Base-by-base conservation (phyloP, 2,113 vertebrate species). In the Oncorhynchus tshawytscha region DNA sequence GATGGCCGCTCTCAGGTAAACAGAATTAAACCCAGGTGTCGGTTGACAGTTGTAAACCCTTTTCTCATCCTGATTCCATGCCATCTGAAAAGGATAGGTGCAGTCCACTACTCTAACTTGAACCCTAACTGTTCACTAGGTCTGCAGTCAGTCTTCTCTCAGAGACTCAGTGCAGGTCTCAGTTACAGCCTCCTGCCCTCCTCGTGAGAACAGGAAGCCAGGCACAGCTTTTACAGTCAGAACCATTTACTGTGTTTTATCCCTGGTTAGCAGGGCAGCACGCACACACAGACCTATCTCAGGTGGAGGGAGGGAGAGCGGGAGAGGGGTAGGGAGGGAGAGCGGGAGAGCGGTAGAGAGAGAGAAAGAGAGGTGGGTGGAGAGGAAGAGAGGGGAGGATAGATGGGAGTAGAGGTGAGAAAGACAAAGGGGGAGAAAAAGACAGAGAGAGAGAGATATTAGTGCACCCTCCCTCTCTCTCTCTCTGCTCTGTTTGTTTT, bases 231-330 rank as follows among this genome's bases (percentile, higher is more conserved):
- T 87, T 81, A 88, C 79, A 80, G 82, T 87, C 84, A 83, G 83
- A 88, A 86, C 73, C 78, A 85, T 89, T 88, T 90, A 85, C 78
- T 85, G 77, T 91, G 89, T 91, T 45, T 91, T 91, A 92, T 81
- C 67, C 78, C 81, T 84, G 80, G 72, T 89, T 85, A 83, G 82
- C 74, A 85, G 75, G 85, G 78, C 85, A 85, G 62, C 79, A 81
- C 70, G 34, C 81, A 67, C 65, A 67, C 15, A 83, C 81, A 86
- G 73, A 86, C 77, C 39, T 45, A 45, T 9, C 70, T 84, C 81
- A 87, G 79, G 80, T 88, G 79, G 81, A 83, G 75, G 71, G 74
- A 81, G 54, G 39, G 24, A 18, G 12, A 18, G n/a, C 3, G 9
- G 45, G 18, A 45, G 8, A 39, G 39, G 8, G 8, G 39, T 39